Conservation (phyloP, 2,888 invertebrate species). For the Volucella inanis region DNA sequence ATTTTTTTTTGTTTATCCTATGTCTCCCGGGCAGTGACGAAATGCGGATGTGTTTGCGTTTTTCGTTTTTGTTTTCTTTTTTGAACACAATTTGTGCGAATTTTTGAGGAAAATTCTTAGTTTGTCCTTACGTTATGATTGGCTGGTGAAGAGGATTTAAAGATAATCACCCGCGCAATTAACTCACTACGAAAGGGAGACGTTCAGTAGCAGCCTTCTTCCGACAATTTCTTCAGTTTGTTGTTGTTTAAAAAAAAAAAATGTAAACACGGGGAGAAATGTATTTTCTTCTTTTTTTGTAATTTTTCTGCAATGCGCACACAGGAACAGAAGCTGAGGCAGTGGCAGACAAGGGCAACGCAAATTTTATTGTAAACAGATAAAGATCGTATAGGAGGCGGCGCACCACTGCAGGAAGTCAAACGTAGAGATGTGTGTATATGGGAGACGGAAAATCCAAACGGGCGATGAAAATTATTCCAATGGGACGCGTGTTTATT, state of each 20-base stretch:
- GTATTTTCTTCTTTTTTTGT: conserved; percentile 9
- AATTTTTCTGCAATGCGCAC: conserved; percentile 31
- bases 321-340: conserved; percentile 18
- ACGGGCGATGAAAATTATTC: conserved; percentile 50
- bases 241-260: neutral
- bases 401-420: conserved; percentile 15
- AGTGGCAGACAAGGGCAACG: conserved; percentile 63
- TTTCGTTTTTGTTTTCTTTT: conserved; percentile 15
- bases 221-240: conserved; percentile 1
- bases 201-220: neutral
- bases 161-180: no score
- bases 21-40: conserved; percentile 66
- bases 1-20: conserved; percentile 35
- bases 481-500: conserved; percentile 31
- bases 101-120: conserved; percentile 38
- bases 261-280: conserved; percentile 56
- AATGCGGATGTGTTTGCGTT: conserved; percentile 26
- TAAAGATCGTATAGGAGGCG: conserved; percentile 56
- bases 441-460: conserved; percentile 40
- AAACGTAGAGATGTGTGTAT: neutral
- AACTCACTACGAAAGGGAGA: no score
- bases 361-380: conserved; percentile 74
- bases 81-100: conserved; percentile 59
- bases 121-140: conserved; percentile 41
- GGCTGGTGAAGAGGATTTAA: conserved; percentile 1